Evolutionary conservation across 2,888 invertebrate species (phyloP).

Genomic region (Drosophila lutescens): DNA sequence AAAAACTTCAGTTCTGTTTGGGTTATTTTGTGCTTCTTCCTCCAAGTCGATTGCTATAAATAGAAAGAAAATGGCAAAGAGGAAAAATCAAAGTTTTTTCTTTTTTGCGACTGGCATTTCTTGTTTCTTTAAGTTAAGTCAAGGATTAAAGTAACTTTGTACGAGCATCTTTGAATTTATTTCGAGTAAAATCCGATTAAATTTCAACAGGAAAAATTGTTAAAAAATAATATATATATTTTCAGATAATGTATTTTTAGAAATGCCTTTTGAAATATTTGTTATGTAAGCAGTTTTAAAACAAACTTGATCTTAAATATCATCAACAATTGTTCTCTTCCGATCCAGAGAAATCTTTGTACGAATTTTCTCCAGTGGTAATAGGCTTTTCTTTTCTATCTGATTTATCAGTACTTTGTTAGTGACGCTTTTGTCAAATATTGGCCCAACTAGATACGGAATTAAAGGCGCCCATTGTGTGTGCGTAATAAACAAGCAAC

Average conservation of each 20-base stretch:
- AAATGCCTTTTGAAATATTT: background rate
- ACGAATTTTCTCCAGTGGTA: constrained; percentile 2
- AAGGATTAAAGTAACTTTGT: constrained; percentile 3
- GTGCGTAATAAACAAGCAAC: constrained; percentile 35
- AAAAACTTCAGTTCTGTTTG: constrained; percentile 61
- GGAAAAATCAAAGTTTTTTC: constrained; percentile 32
- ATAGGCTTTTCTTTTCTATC: constrained; percentile 36
- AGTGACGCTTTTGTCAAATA: constrained; percentile 55
- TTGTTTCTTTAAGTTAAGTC: constrained; percentile 5
- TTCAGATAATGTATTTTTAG: no score
- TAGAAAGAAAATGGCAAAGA: constrained; percentile 68
- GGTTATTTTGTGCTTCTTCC: constrained; percentile 41
- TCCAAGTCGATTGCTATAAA: constrained; percentile 59
- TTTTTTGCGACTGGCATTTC: constrained; percentile 2
- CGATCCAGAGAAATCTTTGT: background rate
- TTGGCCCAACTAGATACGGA: constrained; percentile 44
- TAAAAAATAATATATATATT: no score
- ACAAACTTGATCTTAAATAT: background rate
- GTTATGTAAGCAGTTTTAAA: background rate
- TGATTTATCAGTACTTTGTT: constrained; percentile 35
- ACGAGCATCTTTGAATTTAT: background rate
- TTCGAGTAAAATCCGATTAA: no score
- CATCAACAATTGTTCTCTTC: background rate
- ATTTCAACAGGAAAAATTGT: no score
- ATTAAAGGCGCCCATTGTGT: constrained; percentile 50